Conservation (phyloP, 2,888 invertebrate genomes). For the Anthrax anthrax region DNA sequence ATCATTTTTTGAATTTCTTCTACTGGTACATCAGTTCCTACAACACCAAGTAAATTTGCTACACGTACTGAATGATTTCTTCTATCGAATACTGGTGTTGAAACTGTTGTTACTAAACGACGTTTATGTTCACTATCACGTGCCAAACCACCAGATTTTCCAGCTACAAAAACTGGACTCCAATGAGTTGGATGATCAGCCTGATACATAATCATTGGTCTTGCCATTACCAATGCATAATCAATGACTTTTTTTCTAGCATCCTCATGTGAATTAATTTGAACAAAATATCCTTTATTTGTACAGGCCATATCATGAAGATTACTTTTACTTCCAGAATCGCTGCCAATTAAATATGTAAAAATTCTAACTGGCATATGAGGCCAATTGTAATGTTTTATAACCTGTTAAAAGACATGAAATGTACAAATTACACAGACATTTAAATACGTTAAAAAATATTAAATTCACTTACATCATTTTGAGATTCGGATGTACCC, state of each 20-base stretch:
- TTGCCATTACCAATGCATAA: slow-evolving; percentile 86
- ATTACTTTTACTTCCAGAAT: slow-evolving; percentile 71
- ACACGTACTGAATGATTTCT: slow-evolving; percentile 77
- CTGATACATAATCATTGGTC: slow-evolving; percentile 91
- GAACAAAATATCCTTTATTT: slow-evolving; percentile 77
- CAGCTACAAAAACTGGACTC: slow-evolving; percentile 83
- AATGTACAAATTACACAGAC: no score
- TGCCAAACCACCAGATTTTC: slow-evolving; percentile 47
- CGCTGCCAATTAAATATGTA: slow-evolving; percentile 88
- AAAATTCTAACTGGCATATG: slow-evolving; percentile 92
- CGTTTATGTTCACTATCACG: slow-evolving; percentile 41
- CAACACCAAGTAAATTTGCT: slow-evolving; percentile 89
- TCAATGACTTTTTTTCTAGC: slow-evolving; percentile 86
- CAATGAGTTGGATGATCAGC: slow-evolving; percentile 85
- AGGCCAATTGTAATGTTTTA: slow-evolving; percentile 77
- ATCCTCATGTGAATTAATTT: slow-evolving; percentile 78
- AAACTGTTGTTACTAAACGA: slow-evolving; percentile 83
- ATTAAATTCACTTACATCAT: slow-evolving; percentile 33
- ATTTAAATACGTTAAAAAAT: neutral
- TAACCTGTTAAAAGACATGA: slow-evolving; percentile 35
- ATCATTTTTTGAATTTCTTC: slow-evolving; percentile 90
- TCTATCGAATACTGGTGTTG: slow-evolving; percentile 88
- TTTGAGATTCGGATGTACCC: slow-evolving; percentile 61
- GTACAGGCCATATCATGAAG: slow-evolving; percentile 92
- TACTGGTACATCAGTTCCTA: slow-evolving; percentile 93